Conservation (phyloP, 2,888 invertebrate species). For the Schizotus pectinicornis region DNA sequence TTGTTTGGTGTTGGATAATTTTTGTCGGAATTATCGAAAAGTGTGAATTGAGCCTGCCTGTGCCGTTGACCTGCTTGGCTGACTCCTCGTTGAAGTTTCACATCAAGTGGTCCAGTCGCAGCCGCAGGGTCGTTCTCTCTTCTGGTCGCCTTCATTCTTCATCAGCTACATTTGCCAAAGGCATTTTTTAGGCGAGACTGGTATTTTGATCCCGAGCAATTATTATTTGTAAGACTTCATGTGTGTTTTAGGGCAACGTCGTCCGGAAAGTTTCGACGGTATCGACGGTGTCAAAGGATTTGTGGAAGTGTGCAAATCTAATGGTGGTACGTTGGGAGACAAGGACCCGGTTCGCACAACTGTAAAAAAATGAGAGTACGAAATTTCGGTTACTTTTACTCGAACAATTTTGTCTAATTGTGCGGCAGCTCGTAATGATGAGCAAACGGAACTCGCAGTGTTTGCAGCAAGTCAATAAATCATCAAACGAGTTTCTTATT, state of each 20-base stretch:
- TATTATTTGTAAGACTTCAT: conserved; percentile 28
- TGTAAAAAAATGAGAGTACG: conserved; percentile 22
- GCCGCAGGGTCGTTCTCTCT: conserved; percentile 48
- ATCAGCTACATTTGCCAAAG: conserved; percentile 33
- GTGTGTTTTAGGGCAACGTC: conserved; percentile 4
- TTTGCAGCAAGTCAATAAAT: too few species aligned
- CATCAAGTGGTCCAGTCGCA: conserved; percentile 46
- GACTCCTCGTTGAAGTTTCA: conserved; percentile 43
- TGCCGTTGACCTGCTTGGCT: conserved; percentile 19
- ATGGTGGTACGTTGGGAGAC: not conserved
- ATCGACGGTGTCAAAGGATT: not conserved
- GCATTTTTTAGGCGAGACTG: conserved; percentile 39
- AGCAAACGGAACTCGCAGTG: too few species aligned
- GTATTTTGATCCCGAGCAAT: conserved; percentile 36
- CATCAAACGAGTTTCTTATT: too few species aligned
- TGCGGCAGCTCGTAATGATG: too few species aligned
- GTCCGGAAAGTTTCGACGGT: too few species aligned
- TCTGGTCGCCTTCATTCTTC: conserved; percentile 36
- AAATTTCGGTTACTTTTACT: conserved; percentile 12
- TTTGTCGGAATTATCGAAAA: not conserved
- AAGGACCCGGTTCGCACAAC: conserved; percentile 3
- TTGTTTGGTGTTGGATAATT: too few species aligned
- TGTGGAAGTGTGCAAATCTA: not conserved
- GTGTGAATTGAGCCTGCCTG: too few species aligned
- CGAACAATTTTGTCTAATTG: too few species aligned